Conservation (phyloP, 1,140 invertebrate species). For the Magallana gigas region DNA sequence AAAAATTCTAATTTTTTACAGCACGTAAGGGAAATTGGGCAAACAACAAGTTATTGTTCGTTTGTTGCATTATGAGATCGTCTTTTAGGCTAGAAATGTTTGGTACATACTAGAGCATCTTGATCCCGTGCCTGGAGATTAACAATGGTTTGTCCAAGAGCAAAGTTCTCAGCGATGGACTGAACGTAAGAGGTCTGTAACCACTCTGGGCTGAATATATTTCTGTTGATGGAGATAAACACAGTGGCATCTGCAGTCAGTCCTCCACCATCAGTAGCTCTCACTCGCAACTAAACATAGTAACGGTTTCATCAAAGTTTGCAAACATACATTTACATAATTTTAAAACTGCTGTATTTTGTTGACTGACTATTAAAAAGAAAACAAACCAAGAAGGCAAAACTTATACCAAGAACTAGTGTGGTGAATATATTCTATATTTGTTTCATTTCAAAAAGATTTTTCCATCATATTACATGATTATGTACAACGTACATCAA, state of each 20-base stretch:
- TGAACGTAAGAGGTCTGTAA: neutral
- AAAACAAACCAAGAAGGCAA: too few relatives aligned
- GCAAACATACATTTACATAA: too few relatives aligned
- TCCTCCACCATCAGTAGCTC: slow-evolving; percentile 72
- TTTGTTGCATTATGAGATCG: too few relatives aligned
- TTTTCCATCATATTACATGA: too few relatives aligned
- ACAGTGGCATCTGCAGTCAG: slow-evolving; percentile 55
- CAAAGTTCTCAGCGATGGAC: slow-evolving; percentile 54
- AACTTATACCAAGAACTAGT: neutral
- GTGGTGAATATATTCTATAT: neutral
- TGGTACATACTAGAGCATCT: slow-evolving; percentile 57
- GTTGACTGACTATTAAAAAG: too few relatives aligned
- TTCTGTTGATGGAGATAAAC: slow-evolving; percentile 65
- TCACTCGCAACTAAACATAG: slow-evolving; percentile 62
- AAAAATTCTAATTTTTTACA: too few relatives aligned
- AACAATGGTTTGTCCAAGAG: slow-evolving; percentile 48
- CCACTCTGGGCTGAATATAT: slow-evolving; percentile 67
- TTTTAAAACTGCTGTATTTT: too few relatives aligned
- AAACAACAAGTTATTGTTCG: too few relatives aligned
- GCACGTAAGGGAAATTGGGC: too few relatives aligned
- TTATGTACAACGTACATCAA: neutral
- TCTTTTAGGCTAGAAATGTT: too few relatives aligned
- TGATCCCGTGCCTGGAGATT: slow-evolving; percentile 58
- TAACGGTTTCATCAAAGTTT: too few relatives aligned
- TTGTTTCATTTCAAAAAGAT: too few relatives aligned